Percentiles rank a stretch among this genome's conserved stretches.
These are phyloP conservation scores for Aphodius sticticus DNA, from an alignment of 2,888 invertebrate species.

Conservation along the genomic window DNA sequence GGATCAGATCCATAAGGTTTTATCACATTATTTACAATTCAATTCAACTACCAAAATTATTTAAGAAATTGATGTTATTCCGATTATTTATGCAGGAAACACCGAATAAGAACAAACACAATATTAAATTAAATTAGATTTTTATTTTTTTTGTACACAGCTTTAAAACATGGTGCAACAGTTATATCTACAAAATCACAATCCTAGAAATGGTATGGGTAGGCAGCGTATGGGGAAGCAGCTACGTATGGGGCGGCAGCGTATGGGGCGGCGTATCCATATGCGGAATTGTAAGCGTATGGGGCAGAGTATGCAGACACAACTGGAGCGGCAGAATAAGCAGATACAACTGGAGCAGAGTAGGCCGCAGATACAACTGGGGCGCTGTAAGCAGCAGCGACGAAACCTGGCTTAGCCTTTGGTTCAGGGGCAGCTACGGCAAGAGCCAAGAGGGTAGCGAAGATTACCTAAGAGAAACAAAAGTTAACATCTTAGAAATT, in stretches of 20 bases:
- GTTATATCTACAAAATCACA: not conserved
- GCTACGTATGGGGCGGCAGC: constrained; percentile 42
- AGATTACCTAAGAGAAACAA: constrained; percentile 17
- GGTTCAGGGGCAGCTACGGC: constrained; percentile 27
- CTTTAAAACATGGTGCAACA: not conserved
- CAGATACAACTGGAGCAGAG: constrained; percentile 52
- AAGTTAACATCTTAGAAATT: not conserved
- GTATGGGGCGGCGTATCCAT: constrained; percentile 42
- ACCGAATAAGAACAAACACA: not conserved
- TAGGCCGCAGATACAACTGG: constrained; percentile 30
- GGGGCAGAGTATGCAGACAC: constrained; percentile 48
- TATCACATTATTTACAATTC: too few relatives aligned
- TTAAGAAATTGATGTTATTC: not conserved
- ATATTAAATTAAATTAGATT: not conserved
- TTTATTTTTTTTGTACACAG: not conserved
- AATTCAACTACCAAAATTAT: not conserved
- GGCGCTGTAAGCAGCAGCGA: constrained; percentile 55
- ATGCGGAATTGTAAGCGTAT: constrained; percentile 45
- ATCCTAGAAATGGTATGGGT: not conserved
- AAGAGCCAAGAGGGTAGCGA: constrained; percentile 28
- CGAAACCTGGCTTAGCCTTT: constrained; percentile 28
- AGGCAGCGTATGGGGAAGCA: constrained; percentile 24
- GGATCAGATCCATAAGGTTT: too few relatives aligned
- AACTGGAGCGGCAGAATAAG: constrained; percentile 37
- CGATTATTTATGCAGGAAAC: not conserved